phyloP scores from a whole-genome alignment of 1,140 invertebrate species.

The Oscheius sp. region DNA sequence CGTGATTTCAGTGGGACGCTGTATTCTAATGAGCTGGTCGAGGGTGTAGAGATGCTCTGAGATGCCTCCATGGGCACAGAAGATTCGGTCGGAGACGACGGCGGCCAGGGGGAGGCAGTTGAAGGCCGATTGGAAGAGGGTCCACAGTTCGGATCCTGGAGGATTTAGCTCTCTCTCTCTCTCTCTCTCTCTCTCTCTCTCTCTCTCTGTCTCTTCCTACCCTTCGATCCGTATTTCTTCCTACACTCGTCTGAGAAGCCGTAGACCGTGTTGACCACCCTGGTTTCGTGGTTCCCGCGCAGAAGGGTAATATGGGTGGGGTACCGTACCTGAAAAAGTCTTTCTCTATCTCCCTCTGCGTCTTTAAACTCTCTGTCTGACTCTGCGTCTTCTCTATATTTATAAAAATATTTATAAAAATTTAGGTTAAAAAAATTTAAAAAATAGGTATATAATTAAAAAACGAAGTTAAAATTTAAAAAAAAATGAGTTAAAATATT shows the following conservation, averaged over 20 bases:
- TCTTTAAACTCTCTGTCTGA: too few species aligned
- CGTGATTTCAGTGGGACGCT: slow-evolving; percentile 19
- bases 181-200: background rate
- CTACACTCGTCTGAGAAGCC: background rate
- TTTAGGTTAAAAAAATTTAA: too few species aligned
- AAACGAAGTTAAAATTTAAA: too few species aligned
- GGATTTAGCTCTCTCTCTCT: background rate
- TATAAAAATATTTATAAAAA: too few species aligned
- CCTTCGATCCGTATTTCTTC: background rate
- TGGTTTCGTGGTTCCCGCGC: slow-evolving; percentile 96
- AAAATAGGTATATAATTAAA: too few species aligned
- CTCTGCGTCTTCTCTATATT: too few species aligned
- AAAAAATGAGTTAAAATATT: too few species aligned
- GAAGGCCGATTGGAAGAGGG: slow-evolving; percentile 49
- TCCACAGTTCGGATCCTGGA: slow-evolving; percentile 26
- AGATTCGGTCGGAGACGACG: slow-evolving; percentile 80
- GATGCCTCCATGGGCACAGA: slow-evolving; percentile 78
- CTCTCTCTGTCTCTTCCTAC: background rate
- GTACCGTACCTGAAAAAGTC: slow-evolving; percentile 84
- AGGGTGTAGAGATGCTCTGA: slow-evolving; percentile 61
- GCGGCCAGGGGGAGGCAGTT: slow-evolving; percentile 67
- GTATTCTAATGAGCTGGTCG: slow-evolving; percentile 20
- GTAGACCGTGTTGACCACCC: slow-evolving; percentile 76
- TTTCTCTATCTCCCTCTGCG: too few species aligned
- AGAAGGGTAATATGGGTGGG: slow-evolving; percentile 94